A percentile compares a stretch with the other conserved stretches of the same genome.
Conservation (phyloP, 2,113 vertebrate genomes). For the Hemibagrus wyckioides region DNA sequence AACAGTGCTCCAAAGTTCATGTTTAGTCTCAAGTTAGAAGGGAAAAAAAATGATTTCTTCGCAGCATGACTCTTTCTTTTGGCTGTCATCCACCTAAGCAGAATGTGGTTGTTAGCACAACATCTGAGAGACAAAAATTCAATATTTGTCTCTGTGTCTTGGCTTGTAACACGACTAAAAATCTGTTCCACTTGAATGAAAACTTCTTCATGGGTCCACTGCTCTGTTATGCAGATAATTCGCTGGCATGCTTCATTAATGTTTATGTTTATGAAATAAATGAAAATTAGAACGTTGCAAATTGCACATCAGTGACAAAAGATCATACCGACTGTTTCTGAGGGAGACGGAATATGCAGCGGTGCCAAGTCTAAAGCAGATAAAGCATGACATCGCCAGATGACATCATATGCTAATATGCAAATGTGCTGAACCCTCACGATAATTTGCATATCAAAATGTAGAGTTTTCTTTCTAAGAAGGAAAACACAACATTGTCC, state of each 20-base stretch:
- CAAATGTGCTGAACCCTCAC: background rate
- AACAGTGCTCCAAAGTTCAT: conserved; percentile 16
- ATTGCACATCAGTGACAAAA: background rate
- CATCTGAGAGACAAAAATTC: conserved; percentile 37
- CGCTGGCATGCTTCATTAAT: background rate
- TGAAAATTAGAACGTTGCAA: too few relatives aligned
- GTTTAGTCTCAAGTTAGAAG: conserved; percentile 24
- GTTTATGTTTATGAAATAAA: background rate
- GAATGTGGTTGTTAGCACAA: conserved; percentile 24
- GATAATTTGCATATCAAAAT: background rate
- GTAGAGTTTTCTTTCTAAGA: background rate
- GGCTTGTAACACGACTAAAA: background rate
- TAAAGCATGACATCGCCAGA: background rate
- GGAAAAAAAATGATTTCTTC: background rate
- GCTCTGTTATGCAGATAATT: background rate
- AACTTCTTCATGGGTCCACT: background rate
- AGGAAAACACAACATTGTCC: background rate
- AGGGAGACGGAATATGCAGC: background rate
- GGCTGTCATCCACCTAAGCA: conserved; percentile 34
- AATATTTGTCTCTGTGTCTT: conserved; percentile 29
- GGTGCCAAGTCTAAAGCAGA: background rate
- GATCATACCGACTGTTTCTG: background rate
- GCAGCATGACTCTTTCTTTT: conserved; percentile 23
- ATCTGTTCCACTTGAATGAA: background rate
- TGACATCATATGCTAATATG: background rate